Conservation (phyloP, 2,797 vertebrate species). For the Tenualosa thibaudeaui region DNA sequence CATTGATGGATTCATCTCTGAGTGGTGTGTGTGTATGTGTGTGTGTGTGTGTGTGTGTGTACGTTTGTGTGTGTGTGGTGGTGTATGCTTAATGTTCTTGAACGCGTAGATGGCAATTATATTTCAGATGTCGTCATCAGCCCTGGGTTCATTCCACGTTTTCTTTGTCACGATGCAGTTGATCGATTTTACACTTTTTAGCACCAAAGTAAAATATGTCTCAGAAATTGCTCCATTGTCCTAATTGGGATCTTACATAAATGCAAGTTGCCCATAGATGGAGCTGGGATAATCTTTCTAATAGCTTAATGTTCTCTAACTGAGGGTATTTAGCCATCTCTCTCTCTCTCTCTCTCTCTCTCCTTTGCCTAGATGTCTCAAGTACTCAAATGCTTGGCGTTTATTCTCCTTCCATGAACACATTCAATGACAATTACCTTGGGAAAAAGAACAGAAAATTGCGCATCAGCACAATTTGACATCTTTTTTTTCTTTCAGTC, state of each 20-base stretch:
- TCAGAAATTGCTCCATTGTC: conserved; percentile 32
- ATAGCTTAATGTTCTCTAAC: conserved; percentile 30
- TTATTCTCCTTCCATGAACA: conserved; percentile 3
- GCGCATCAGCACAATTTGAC: neutral
- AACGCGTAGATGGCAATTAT: conserved; percentile 40
- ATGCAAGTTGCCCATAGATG: conserved; percentile 38
- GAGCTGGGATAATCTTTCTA: conserved; percentile 30
- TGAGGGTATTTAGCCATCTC: neutral
- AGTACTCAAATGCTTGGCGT: neutral
- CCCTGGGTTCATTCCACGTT: conserved; percentile 29
- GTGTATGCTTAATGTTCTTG: conserved; percentile 27
- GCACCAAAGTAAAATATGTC: conserved; percentile 31
- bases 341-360: neutral
- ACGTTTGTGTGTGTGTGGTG: neutral
- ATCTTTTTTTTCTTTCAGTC: neutral
- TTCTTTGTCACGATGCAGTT: conserved; percentile 20
- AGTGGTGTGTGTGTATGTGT: neutral
- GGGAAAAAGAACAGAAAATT: neutral
- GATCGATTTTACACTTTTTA: conserved; percentile 43
- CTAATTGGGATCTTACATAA: conserved; percentile 45
- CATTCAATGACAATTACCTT: neutral
- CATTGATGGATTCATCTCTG: conserved; percentile 30
- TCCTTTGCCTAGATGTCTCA: neutral
- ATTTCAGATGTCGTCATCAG: conserved; percentile 44
- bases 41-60: too few species aligned